A percentile compares a stretch with the other conserved stretches of the same genome.
Conservation (phyloP, 2,113 vertebrate genomes). For the Cervus canadensis region DNA sequence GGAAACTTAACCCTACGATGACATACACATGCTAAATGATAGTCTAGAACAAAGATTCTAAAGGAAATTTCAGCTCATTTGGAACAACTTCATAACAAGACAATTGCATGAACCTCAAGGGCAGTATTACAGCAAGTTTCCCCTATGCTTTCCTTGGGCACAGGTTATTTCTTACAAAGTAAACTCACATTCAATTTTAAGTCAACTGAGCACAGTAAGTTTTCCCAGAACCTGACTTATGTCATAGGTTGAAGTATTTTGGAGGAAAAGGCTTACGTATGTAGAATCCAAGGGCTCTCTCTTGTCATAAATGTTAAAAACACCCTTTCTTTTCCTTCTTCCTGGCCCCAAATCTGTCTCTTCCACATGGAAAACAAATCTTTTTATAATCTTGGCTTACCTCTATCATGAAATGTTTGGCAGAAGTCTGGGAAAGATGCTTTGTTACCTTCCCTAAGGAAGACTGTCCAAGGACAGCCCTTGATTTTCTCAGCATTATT, state of each 20-base stretch:
- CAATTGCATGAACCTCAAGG: background rate
- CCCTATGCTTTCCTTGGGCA: background rate
- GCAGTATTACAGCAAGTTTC: background rate
- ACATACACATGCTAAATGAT: background rate
- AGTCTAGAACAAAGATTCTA: background rate
- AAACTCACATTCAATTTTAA: background rate
- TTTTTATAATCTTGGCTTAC: slow-evolving; percentile 15
- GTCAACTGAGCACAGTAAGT: background rate
- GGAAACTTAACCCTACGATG: background rate
- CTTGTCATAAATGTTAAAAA: slow-evolving; percentile 27
- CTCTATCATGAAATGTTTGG: background rate
- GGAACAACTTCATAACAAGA: background rate
- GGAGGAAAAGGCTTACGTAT: background rate
- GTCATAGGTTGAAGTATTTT: background rate
- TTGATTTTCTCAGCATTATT: slow-evolving; percentile 4
- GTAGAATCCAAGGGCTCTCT: background rate
- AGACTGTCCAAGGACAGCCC: background rate
- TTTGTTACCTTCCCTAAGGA: background rate
- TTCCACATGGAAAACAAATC: slow-evolving; percentile 46
- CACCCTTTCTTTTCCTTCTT: background rate
- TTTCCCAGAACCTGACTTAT: background rate
- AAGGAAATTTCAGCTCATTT: background rate
- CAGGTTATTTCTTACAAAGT: background rate
- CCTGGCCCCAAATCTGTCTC: background rate
- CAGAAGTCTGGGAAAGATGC: background rate